phyloP scores from a whole-genome alignment of 2,888 invertebrate genomes.

The Mythimna impura region DNA sequence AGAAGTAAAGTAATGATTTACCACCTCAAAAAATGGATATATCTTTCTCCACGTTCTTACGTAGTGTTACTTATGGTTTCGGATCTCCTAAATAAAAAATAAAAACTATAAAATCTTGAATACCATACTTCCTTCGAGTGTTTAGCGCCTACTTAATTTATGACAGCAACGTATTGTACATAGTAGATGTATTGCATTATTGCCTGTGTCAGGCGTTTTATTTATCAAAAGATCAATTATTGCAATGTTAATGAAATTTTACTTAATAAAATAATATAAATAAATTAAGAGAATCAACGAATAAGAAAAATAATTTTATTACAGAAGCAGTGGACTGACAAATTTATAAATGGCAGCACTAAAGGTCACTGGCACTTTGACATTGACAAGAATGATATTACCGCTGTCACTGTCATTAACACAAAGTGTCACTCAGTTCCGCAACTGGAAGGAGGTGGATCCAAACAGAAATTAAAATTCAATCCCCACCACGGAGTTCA shows the following conservation, averaged over 20 bases:
- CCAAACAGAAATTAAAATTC: constrained; percentile 73
- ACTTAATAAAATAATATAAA: not conserved
- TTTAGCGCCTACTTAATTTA: constrained; percentile 11
- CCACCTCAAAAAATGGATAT: too few species aligned
- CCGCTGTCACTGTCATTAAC: constrained; percentile 22
- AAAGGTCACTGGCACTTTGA: constrained; percentile 18
- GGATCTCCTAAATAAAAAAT: too few species aligned
- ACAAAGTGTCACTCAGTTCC: constrained; percentile 49
- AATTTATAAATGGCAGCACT: constrained; percentile 7
- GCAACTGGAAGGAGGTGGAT: constrained; percentile 64
- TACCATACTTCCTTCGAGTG: not conserved
- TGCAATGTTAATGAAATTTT: too few species aligned
- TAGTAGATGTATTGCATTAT: not conserved
- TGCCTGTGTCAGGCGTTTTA: not conserved
- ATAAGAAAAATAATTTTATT: not conserved
- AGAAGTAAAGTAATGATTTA: too few species aligned
- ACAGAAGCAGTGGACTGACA: not conserved
- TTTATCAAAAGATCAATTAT: not conserved
- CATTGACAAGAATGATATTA: not conserved
- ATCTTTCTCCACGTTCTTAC: too few species aligned
- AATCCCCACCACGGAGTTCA: constrained; percentile 85
- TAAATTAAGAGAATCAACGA: not conserved
- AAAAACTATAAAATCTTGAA: too few species aligned
- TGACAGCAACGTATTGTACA: constrained; percentile 21
- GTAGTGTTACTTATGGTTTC: too few species aligned